These are phyloP conservation scores for Pachycephus smyrnensis DNA, from an alignment of 2,888 invertebrate genomes.

Conservation along the genomic window DNA sequence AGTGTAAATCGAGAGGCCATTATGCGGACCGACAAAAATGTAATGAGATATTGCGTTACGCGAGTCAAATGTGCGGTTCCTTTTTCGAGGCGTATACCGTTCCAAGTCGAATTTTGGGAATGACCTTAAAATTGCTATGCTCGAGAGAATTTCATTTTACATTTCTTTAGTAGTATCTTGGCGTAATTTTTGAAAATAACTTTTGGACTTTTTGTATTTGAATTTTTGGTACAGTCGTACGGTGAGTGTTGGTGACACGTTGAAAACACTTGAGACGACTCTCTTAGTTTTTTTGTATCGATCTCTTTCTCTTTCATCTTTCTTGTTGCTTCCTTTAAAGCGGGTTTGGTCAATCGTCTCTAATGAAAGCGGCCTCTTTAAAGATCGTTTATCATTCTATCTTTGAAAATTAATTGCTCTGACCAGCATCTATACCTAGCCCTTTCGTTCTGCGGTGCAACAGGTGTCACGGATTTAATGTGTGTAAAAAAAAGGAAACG, in stretches of 20 bases:
- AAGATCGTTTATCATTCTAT: slow-evolving; percentile 1
- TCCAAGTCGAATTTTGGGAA: slow-evolving; percentile 6
- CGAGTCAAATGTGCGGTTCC: slow-evolving; percentile 27
- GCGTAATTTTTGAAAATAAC: background rate
- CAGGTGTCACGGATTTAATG: slow-evolving; percentile 39
- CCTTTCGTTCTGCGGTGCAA: slow-evolving; percentile 34
- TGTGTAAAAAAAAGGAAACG: slow-evolving; percentile 34
- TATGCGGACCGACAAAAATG: slow-evolving; percentile 4
- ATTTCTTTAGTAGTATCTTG: background rate
- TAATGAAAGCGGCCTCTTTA: slow-evolving; percentile 2
- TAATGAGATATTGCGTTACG: slow-evolving; percentile 11
- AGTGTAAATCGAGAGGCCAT: slow-evolving; percentile 15
- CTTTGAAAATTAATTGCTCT: slow-evolving; percentile 39
- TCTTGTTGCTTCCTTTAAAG: background rate
- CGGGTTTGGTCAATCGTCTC: background rate
- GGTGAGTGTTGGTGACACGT: background rate
- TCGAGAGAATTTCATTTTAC: background rate
- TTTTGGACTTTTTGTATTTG: background rate
- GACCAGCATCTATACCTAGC: slow-evolving; percentile 20
- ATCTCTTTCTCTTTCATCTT: background rate
- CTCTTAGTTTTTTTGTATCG: background rate
- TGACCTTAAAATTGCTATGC: slow-evolving; percentile 1
- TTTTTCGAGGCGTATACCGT: slow-evolving; percentile 35
- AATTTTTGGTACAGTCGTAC: background rate
- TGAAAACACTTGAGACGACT: background rate